Base-by-base conservation (phyloP, 2,113 vertebrate genomes). In the Ochotona curzoniae region DNA sequence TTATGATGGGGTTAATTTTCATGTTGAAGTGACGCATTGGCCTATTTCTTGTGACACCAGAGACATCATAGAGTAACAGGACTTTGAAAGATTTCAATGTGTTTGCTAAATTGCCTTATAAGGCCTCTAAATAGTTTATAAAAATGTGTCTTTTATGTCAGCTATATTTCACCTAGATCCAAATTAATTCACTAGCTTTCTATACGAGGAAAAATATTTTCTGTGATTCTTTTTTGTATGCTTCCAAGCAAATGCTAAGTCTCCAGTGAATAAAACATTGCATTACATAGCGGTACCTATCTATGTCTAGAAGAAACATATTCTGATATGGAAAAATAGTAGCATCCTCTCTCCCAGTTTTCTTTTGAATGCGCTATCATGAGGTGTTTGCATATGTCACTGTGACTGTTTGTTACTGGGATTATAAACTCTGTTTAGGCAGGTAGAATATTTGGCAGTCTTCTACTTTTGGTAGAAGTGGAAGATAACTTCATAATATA, bases 161-260 rank as follows among this genome's bases (percentile, higher is more conserved):
- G 14, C 2, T 88, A 67, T 63, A 86, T 82, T 89, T 94, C 25
- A 74, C 38, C 64, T 64, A 89, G 54, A 83, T 70, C 12, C 91
- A 93, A 79, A 83, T 89, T 17, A 70, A 51, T 49, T 2, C 5
- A 25, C 28, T 0, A 47, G 1, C 70, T 83, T 87, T 92, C 28
- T 83, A 69, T 69, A 15, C 18, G 15, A 7, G 44, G 82, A 35
- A 38, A 91, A 69, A 18, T 44, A 63, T 91, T 87, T 75, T 4
- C 28, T 51, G 32, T 84, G 5, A 80, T 79, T 63, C 14, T 61
- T 57, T 78, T 69, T 30, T 85, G 74, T 70, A 89, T 86, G 9
- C 8, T 70, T 8, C 80, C 74, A 83, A 87, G 5, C 32, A 75
- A 69, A 70, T 60, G 89, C 69, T 7, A 69, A 63, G 18, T 83